Evolutionary conservation across 1,140 invertebrate species (phyloP), one percentile per base, ranked within the genome.

Genomic region (Megalonaias nervosa): DNA sequence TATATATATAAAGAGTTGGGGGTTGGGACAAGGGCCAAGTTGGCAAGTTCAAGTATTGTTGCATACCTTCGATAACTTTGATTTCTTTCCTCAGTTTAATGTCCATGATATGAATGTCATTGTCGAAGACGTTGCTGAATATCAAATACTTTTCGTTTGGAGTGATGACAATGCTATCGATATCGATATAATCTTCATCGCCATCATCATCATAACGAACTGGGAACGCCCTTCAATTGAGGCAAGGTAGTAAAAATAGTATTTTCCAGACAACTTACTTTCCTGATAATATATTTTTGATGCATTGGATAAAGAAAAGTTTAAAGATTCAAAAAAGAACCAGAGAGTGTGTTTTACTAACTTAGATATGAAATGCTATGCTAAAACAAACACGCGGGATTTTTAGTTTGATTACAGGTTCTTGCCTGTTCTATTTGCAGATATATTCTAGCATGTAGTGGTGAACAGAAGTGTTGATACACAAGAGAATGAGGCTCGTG

Each of bases 61-160:
- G 2, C 61, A 23, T 77, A 77, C 76, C 76, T 78, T 60, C 60
- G 1, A 78, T 71, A 16, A 62, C 55, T 60, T 62, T 66, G 14
- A 70, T 31, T 66, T 78, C 73, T 58, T 78, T 71, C 38, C 61
- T 67, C 16, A 64, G n/a, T 67, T 57, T 60, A 23, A 72, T 68
- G 70, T 78, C 76, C 5, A 72, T n/a, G 26, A 78, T 67, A 16
- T 72, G 70, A 31, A 78, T 78, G 58, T 78, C 76, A 26, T 78
- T 78, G 23, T 55, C 61, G 21, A 68, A 78, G n/a, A 78, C 62
- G 38, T 78, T 78, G 58, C 76, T 78, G 59, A 73, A 78, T 31
- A 78, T 57, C 3, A 78, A 31, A 21, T 69, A 55, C 64, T 64
- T 78, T 67, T 78, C 76, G 38, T 78, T 70, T 21, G 26, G 21